A percentile compares a stretch with the other conserved stretches of the same genome.
Conservation (phyloP, 92 coral and sea anemone species). For the Blastomussa wellsi region DNA sequence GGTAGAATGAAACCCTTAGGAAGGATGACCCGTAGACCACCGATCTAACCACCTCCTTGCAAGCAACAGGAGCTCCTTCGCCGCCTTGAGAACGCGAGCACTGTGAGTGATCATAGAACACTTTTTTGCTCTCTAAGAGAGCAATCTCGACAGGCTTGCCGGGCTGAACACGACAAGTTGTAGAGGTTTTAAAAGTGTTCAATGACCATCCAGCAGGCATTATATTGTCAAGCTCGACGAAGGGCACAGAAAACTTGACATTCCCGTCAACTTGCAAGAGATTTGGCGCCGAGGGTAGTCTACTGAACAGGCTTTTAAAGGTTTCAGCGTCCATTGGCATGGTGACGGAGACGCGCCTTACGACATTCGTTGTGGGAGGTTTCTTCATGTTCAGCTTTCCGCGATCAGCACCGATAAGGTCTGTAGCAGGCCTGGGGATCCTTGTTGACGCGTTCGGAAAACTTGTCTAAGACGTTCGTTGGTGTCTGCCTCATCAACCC, state of each 20-base stretch:
- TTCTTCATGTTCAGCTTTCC: no score
- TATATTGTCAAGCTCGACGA: conserved; percentile 38
- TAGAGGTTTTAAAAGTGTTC: conserved; percentile 48
- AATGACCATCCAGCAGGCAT: conserved; percentile 51
- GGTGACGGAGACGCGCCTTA: no score
- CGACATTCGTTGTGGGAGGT: no score
- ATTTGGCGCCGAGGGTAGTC: conserved; percentile 22
- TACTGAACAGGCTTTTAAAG: conserved; percentile 3
- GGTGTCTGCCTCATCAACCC: no score
- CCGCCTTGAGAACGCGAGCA: conserved; percentile 36
- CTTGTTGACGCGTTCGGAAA: no score
- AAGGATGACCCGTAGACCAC: conserved; percentile 9
- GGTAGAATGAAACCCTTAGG: background rate
- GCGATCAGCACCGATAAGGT: no score
- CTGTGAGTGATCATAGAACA: conserved; percentile 33
- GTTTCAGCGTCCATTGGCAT: conserved; percentile 15
- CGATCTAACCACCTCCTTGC: conserved; percentile 24
- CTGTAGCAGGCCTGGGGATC: no score
- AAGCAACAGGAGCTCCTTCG: conserved; percentile 35
- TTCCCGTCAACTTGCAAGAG: background rate
- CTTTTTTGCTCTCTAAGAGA: conserved; percentile 42
- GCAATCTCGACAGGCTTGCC: conserved; percentile 59
- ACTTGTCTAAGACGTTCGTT: no score
- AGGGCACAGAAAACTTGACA: conserved; percentile 15
- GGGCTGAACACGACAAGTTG: conserved; percentile 44